Evolutionary conservation across 2,888 invertebrate genomes (phyloP).

Genomic region (Agriopis aurantiaria): DNA sequence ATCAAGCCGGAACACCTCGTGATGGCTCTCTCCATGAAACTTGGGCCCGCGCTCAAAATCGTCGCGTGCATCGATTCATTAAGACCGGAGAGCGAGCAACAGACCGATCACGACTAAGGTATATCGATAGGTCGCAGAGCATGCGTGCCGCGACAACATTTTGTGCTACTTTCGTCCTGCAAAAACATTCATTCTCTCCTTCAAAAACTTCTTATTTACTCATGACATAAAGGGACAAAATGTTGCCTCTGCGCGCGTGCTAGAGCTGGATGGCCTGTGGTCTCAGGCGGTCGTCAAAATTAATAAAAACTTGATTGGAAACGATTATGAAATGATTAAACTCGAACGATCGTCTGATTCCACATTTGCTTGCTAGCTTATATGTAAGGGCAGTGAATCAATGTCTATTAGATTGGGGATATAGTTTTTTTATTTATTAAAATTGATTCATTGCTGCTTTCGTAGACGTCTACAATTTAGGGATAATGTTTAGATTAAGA

Average conservation of each 20-base stretch:
- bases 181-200: not conserved
- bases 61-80: conserved; percentile 96
- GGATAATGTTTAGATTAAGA: not conserved
- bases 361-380: not conserved
- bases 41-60: conserved; percentile 98
- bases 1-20: conserved; percentile 98
- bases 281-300: not conserved
- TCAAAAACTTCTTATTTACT: not conserved
- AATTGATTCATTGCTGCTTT: conserved; percentile 1
- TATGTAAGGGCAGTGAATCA: not conserved
- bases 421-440: not conserved
- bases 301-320: not conserved
- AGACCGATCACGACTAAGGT: conserved; percentile 73
- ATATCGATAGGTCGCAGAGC: not conserved
- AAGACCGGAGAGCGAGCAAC: conserved; percentile 87
- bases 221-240: not conserved
- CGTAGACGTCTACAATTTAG: conserved; percentile 27
- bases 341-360: not conserved
- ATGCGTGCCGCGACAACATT: not conserved
- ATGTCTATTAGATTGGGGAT: not conserved
- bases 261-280: not conserved
- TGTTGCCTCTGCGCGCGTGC: not conserved
- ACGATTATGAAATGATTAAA: not conserved
- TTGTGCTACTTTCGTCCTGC: not conserved
- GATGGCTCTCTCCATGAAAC: conserved; percentile 97